Evolutionary conservation across 2,888 invertebrate species (phyloP), one percentile per base, ranked within the genome.

Genomic region (Mycalesis mineus): DNA sequence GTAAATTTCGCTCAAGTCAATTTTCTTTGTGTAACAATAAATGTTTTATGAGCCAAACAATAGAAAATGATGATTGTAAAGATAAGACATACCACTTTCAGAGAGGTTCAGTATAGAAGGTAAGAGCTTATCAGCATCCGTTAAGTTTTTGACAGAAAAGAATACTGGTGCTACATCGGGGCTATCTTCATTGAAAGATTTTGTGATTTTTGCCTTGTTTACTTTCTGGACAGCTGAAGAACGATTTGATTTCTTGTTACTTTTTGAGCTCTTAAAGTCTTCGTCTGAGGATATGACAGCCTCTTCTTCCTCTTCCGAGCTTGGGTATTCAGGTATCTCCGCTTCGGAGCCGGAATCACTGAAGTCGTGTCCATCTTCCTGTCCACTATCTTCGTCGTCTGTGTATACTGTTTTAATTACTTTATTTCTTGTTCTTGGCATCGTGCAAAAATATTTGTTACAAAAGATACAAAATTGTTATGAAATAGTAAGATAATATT

Each of bases 321-420:
- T 83, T 1, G 84, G 77, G 44, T 71, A 73, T 40, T 80, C 81
- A 49, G 86, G 77, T 65, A 90, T 82, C 56, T 84, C 74, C 0
- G 88, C 90, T 6, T 90, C 90, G 0, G 90, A 89, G n/a, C 89
- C 89, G 0, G 90, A 90, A 73, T 90, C 90, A 66, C 86, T 88
- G 57, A 86, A 90, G 69, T 89, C 88, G 13, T 77, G 81, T 54
- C 73, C 72, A 61, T 79, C 80, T 36, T 72, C 71, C 62, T 72
- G 78, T 39, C 84, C 87, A 62, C 84, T 85, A 15, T 80, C 77
- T 36, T 77, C 75, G 49, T 86, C 85, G 65, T 88, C 81, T 77
- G 86, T 83, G 61, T 86, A 88, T 6, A 84, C 78, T 0, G 84
- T 85, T 78, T 88, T 88, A 47, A 82, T 78, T 14, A 77, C 71